These are phyloP conservation scores for Telmatochromis brichardi DNA, from an alignment of 2,113 vertebrate genomes.

Conservation along the genomic window DNA sequence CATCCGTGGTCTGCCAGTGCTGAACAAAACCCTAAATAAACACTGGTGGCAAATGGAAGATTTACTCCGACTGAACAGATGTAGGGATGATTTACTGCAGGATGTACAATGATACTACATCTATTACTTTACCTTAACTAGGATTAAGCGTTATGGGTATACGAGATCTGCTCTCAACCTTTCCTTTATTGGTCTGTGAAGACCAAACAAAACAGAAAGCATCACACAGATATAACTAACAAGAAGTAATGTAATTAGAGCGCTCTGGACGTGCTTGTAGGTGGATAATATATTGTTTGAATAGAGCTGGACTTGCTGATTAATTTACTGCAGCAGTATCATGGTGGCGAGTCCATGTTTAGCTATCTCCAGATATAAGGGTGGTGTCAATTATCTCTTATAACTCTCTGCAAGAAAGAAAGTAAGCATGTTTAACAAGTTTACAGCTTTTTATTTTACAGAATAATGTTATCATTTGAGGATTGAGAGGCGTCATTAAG, in stretches of 20 bases:
- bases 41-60: neutral
- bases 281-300: neutral
- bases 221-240: neutral
- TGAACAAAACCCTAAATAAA: neutral
- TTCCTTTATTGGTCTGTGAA: neutral
- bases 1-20: neutral
- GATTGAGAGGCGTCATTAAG: neutral
- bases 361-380: neutral
- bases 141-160: fast-evolving
- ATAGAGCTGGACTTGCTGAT: neutral
- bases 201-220: neutral
- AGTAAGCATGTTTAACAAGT: neutral
- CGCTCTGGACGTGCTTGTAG: neutral
- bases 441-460: neutral
- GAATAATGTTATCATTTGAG: neutral
- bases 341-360: neutral
- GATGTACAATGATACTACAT: neutral
- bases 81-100: neutral
- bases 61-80: neutral
- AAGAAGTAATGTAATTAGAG: neutral
- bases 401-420: neutral
- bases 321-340: neutral
- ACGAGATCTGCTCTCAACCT: neutral
- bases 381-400: neutral
- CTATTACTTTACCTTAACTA: neutral